phyloP scores from a whole-genome alignment of 2,113 vertebrate species.

The Phalacrocorax aristotelis region DNA sequence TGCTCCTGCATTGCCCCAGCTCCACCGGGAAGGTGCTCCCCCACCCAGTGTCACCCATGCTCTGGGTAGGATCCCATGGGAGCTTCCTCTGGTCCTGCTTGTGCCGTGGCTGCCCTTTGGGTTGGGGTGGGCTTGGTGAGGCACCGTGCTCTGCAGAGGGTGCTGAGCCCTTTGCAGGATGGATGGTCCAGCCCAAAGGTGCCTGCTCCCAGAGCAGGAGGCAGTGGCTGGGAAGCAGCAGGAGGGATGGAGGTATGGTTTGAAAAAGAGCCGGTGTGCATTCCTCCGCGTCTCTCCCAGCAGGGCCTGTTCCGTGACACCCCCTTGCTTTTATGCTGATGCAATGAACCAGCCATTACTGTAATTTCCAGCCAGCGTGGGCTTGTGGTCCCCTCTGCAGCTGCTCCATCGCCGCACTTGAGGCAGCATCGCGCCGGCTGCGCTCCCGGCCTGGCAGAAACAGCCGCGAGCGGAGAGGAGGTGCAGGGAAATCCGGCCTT shows the following conservation, averaged over 20 bases:
- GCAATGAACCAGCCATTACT: neutral
- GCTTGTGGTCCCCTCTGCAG: neutral
- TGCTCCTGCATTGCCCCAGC: neutral
- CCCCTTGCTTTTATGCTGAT: neutral
- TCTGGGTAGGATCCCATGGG: fast-evolving
- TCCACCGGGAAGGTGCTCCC: neutral
- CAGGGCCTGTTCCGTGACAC: neutral
- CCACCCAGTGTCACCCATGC: fast-evolving
- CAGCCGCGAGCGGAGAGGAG: neutral
- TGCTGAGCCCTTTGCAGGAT: neutral
- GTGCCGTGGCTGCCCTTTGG: neutral
- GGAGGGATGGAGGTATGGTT: neutral
- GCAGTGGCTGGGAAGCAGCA: fast-evolving
- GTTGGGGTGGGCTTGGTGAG: neutral
- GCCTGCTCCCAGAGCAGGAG: fast-evolving
- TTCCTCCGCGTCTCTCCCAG: neutral
- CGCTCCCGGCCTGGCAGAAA: neutral
- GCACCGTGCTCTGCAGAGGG: neutral
- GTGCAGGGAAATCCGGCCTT: neutral
- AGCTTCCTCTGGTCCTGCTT: neutral
- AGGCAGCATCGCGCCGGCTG: neutral
- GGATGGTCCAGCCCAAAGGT: neutral
- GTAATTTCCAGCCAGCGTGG: neutral
- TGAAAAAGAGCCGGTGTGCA: neutral
- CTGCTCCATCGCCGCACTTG: neutral